A percentile compares a stretch with the other conserved stretches of the same genome.
These are phyloP conservation scores for Bursaphelenchus okinawaensis DNA, from an alignment of 2,888 invertebrate species.

Conservation along the genomic window DNA sequence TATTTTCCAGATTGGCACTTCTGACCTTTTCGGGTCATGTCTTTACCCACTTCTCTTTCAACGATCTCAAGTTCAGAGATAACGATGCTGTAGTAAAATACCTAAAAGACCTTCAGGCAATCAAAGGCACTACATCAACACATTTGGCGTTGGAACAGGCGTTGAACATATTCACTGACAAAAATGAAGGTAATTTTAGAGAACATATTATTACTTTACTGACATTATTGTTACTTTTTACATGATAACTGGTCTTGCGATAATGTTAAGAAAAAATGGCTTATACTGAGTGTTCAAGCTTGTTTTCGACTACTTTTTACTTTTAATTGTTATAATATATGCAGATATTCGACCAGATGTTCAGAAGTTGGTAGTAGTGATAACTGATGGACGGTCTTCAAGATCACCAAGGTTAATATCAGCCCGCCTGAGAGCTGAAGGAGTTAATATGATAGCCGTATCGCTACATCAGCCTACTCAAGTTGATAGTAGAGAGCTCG, in stretches of 20 bases:
- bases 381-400: conserved; percentile 54
- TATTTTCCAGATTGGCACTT: conserved; percentile 40
- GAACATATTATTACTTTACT: no score
- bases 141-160: conserved; percentile 45
- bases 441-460: conserved; percentile 46
- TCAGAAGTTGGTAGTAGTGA: conserved; percentile 45
- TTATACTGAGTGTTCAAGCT: neutral
- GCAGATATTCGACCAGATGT: conserved; percentile 38
- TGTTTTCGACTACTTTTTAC: conserved; percentile 6
- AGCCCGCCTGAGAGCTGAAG: conserved; percentile 19
- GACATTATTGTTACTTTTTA: no score
- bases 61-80: conserved; percentile 38
- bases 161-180: conserved; percentile 37
- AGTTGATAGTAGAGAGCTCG: conserved; percentile 49
- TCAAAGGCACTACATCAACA: conserved; percentile 52
- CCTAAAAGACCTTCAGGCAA: conserved; percentile 39
- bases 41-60: conserved; percentile 51
- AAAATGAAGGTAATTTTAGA: conserved; percentile 10
- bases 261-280: no score
- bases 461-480: conserved; percentile 39
- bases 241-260: no score
- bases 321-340: conserved; percentile 8
- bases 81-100: conserved; percentile 45
- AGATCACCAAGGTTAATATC: conserved; percentile 27
- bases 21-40: conserved; percentile 48